A percentile compares a stretch with the other conserved stretches of the same genome.
phyloP scores from a whole-genome alignment of 1,140 invertebrate species.

The Cotesia typhae region DNA sequence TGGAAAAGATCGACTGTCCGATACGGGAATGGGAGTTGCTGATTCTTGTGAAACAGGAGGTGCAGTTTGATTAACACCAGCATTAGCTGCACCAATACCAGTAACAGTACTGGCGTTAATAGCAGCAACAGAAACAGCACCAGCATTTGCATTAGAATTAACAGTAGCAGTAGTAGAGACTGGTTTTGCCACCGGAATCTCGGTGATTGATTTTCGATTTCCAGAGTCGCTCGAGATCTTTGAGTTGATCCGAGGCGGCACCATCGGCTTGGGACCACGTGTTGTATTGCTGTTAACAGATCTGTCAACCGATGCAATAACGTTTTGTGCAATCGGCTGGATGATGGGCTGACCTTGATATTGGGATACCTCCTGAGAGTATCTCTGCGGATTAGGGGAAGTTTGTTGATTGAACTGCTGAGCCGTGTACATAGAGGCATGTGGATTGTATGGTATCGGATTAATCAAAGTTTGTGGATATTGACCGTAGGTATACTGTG shows the following conservation, averaged over 20 bases:
- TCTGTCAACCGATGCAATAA: slow-evolving; percentile 49
- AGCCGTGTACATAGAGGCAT: slow-evolving; percentile 51
- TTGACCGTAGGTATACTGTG: slow-evolving; percentile 58
- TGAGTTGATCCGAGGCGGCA: slow-evolving; percentile 61
- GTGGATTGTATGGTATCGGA: slow-evolving; percentile 54
- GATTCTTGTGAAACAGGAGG: slow-evolving; percentile 41
- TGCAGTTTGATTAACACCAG: slow-evolving; percentile 29
- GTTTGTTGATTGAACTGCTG: slow-evolving; percentile 55
- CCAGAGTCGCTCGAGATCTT: slow-evolving; percentile 60
- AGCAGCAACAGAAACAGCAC: too few species aligned
- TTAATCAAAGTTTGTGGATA: slow-evolving; percentile 60
- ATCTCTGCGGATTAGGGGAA: slow-evolving; percentile 60
- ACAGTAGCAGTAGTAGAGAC: too few species aligned
- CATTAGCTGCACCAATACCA: slow-evolving; percentile 31
- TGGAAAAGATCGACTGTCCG: slow-evolving; percentile 50
- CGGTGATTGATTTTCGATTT: slow-evolving; percentile 52
- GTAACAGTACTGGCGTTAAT: slow-evolving; percentile 42
- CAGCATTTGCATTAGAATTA: too few species aligned
- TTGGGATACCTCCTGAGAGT: slow-evolving; percentile 57
- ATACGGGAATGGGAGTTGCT: slow-evolving; percentile 39
- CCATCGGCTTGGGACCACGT: slow-evolving; percentile 62
- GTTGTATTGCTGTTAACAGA: slow-evolving; percentile 43
- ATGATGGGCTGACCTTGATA: slow-evolving; percentile 62
- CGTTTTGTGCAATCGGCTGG: slow-evolving; percentile 62
- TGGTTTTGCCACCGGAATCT: too few species aligned